phyloP scores from a whole-genome alignment of 2,113 vertebrate genomes.

The Patagioenas fasciata region DNA sequence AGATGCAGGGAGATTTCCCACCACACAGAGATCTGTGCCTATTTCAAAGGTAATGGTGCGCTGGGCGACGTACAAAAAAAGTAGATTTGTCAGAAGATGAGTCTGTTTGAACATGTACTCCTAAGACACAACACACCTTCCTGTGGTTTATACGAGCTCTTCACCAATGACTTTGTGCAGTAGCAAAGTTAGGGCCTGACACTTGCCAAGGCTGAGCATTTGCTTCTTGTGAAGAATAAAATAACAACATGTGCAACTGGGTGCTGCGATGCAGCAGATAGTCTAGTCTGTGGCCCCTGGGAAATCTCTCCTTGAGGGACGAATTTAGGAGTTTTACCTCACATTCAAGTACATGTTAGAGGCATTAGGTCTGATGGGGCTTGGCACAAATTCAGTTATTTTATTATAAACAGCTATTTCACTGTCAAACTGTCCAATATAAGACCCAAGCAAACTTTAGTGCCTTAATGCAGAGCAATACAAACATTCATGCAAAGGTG shows the following conservation, averaged over 20 bases:
- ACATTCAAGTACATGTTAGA: accelerated
- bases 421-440: background rate
- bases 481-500: background rate
- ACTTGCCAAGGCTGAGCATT: background rate
- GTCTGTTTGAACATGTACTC: background rate
- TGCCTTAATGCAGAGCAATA: background rate
- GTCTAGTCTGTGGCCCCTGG: too few species aligned
- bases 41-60: background rate
- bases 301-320: background rate
- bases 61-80: background rate
- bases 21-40: background rate
- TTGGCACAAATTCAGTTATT: background rate
- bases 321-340: background rate
- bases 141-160: accelerated
- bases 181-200: background rate
- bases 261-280: accelerated
- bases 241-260: too few species aligned
- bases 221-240: background rate
- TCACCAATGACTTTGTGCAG: background rate
- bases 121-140: background rate
- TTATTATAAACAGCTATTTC: background rate
- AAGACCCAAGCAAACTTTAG: background rate
- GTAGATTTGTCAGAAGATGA: background rate
- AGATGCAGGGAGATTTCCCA: background rate
- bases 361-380: accelerated